Base-by-base conservation (phyloP, 1,140 invertebrate species). In the Achroia grisella region DNA sequence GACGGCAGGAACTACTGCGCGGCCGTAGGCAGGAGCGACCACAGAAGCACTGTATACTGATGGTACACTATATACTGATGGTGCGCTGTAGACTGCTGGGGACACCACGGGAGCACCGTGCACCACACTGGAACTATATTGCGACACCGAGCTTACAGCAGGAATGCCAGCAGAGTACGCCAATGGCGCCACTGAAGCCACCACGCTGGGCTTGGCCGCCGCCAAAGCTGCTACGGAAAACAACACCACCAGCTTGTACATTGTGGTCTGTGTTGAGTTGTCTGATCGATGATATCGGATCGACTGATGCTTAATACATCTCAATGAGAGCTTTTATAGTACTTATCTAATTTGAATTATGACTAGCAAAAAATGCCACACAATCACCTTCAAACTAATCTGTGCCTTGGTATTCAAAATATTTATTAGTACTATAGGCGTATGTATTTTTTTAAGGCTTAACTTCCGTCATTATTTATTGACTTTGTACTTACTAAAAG, bases 211-310 rank as follows among this genome's bases (percentile, higher is more conserved):
- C 45, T 84, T 82, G 41, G 82, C 82, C 27, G 78, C 71, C 12
- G 82, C 84, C 42, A 87, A 40, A 48, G 76, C 79, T 35, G 70
- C 39, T 34, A 71, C 52, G 32, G 70, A 71, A 50, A 82, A 71
- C 49, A 85, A 77, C 58, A 84, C 70, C 63, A 86, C 72, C 72
- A 80, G 54, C 61, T 83, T 83, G 81, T 79, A 88, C 77, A 80
- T 84, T 64, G 62, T 86, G 82, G 80, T 88, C 78, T 85, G 81
- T 85, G 78, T 85, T 85, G 78, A 61, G 52, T 62, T 61, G 40
- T 52, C 52, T 59, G 58, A 64, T 61, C 64, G 64, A 73, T 53
- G 47, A 64, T 54, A 23, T 46, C 48, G 62, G 61, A 74, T 72
- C 62, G 63, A 83, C 66, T 81, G 77, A 79, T 79, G 72, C 52